Evolutionary conservation across 2,888 invertebrate genomes (phyloP), one percentile per base, ranked within the genome.

Genomic region (Napeogenes sylphis): DNA sequence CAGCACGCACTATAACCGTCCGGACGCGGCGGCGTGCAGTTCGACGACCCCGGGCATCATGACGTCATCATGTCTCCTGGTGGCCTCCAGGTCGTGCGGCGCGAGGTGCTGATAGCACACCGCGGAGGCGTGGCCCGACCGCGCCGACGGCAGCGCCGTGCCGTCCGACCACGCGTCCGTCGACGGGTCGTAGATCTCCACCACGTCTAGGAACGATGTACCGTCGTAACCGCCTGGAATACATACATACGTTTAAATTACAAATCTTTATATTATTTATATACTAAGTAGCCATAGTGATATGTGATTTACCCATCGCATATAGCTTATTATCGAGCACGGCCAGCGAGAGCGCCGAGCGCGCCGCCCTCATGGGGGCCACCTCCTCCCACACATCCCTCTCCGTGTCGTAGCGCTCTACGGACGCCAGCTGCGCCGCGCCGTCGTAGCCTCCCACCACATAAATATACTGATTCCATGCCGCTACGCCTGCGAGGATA

Each of bases 401-500:
- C 83, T 97, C 96, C 0, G 96, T 96, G 83, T 97, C 96, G 84
- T 95, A 98, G 12, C 90, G 92, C 88, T 98, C 98, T 13, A 98
- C 98, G 0, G 95, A 93, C 62, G 94, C 92, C 58, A 98, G 90
- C 82, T 98, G 98, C 64, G 93, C 92, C 56, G 92, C 90, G 12
- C 97, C 97, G 87, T 98, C 97, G 84, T 97, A 98, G n/a, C 98
- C 98, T 58, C 98, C 98, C 64, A 98, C 95, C n/a, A 97, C 97
- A 84, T 96, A 98, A 70, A 98, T 95, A 81, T 92, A 95, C 78
- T 97, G 96, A 76, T 95, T 95, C 75, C 97, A 91, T 13, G 95
- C 95, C 4, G 95, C 95, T 51, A 97, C 96, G 63, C 97, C 94
- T 94, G 75, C 3, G 5, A 30, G n/a, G 47, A 2, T 14, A 14